A percentile compares a stretch with the other conserved stretches of the same genome.
Conservation (phyloP, 2,888 invertebrate species). For the Eupithecia subumbrata region DNA sequence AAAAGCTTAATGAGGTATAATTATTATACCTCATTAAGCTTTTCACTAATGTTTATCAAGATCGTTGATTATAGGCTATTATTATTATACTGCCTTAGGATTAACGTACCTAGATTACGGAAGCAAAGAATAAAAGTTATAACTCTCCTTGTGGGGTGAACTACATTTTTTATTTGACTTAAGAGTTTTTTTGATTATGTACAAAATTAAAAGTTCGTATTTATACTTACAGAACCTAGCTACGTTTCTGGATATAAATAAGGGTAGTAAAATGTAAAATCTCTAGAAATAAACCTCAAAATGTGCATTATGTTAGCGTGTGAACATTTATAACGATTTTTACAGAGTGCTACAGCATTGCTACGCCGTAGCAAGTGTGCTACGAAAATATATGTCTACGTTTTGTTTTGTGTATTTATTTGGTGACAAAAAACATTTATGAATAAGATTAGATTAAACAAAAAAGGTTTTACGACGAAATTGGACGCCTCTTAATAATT, state of each 20-base stretch:
- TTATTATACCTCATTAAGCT: too few species aligned
- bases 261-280: not conserved
- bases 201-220: not conserved
- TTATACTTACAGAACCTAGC: not conserved
- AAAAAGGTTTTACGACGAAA: not conserved
- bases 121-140: too few species aligned
- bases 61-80: too few species aligned
- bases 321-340: conserved; percentile 6
- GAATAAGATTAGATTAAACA: not conserved
- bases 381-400: not conserved
- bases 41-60: too few species aligned
- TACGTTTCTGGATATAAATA: not conserved
- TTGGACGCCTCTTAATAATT: not conserved
- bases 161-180: too few species aligned
- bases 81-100: too few species aligned
- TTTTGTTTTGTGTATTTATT: not conserved
- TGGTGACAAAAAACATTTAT: not conserved
- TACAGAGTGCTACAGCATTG: conserved; percentile 4
- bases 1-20: too few species aligned
- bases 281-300: not conserved
- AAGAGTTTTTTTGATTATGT: not conserved
- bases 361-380: conserved; percentile 4
- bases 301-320: not conserved
- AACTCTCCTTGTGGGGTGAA: too few species aligned
- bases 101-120: too few species aligned